These are phyloP conservation scores for Equus przewalskii DNA, from an alignment of 2,113 vertebrate species.

Conservation along the genomic window DNA sequence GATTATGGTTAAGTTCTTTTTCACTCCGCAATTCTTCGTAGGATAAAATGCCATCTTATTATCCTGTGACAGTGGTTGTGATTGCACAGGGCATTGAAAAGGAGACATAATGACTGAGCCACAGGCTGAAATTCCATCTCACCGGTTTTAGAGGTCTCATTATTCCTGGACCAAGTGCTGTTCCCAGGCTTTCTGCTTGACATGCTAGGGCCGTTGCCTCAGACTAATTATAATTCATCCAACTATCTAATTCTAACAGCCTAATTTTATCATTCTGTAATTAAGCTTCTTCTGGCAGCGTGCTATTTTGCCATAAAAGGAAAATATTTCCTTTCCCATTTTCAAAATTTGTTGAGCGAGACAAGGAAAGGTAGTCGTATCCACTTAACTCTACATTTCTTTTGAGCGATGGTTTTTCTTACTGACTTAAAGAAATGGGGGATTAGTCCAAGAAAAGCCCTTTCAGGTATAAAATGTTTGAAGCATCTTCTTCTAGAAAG, in stretches of 20 bases:
- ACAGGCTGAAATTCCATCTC: constrained; percentile 64
- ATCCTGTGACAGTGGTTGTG: not conserved
- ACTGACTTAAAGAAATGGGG: constrained; percentile 41
- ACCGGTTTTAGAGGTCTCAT: constrained; percentile 45
- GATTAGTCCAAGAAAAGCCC: not conserved
- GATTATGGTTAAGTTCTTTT: not conserved
- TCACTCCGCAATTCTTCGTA: not conserved
- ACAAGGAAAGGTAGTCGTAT: not conserved
- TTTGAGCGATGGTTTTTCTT: constrained; percentile 10
- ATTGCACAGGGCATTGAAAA: not conserved
- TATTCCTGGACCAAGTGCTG: constrained; percentile 50
- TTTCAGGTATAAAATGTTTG: not conserved
- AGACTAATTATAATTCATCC: constrained; percentile 79
- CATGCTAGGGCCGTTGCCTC: constrained; percentile 33
- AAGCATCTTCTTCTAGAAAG: constrained; percentile 47
- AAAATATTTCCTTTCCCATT: constrained; percentile 63
- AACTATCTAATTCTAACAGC: constrained; percentile 56
- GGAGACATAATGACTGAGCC: not conserved
- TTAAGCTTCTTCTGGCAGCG: constrained; percentile 72
- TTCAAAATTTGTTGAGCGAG: constrained; percentile 55
- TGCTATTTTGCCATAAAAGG: constrained; percentile 61
- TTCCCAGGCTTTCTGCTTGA: constrained; percentile 52
- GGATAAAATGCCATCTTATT: constrained; percentile 42
- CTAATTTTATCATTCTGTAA: constrained; percentile 81
- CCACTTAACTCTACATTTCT: not conserved